Evolutionary conservation across 2,113 vertebrate genomes (phyloP), one percentile per base, ranked within the genome.

Genomic region (Ramphastos sulfuratus): DNA sequence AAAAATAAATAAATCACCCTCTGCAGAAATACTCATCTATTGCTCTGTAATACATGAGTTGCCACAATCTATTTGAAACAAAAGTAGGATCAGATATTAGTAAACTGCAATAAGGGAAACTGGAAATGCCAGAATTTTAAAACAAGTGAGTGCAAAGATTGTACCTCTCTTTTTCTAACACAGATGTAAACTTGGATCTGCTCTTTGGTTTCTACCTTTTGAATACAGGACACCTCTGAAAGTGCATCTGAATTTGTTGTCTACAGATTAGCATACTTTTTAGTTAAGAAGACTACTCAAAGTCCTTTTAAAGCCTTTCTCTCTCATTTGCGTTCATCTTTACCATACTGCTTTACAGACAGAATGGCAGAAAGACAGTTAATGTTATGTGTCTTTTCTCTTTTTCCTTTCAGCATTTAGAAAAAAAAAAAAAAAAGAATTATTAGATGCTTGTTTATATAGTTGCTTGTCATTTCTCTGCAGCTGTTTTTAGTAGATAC

Each of bases 221-320:
- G 52, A 71, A 30, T 54, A 74, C 4, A n/a, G 14, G 52, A 3
- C 5, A 74, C 27, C 10, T 74, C 77, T 74, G 33, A 56, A 91
- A 92, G 61, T 27, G 19, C 35, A 70, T 5, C 15, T 82, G 39
- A 89, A 76, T 71, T 12, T 72, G 12, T 58, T 37, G 31, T 63
- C 14, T 81, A 77, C 15, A 91, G 55, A 87, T 96, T 89, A 88
- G 6, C 37, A 77, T 95, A 88, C 72, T 89, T 81, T 12, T 79
- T 31, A 65, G 10, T 85, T 79, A 74, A 82, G 50, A 81, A 70
- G 6, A 9, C 28, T 85, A 33, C 25, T 75, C 81, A 39, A 54
- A 88, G 42, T 67, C 17, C 44, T 83, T 89, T 89, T 85, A 71
- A 85, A 37, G 25, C 21, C 16, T n/a, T 76, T 91, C 10, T 78